These are phyloP conservation scores for Triplophysa yarkandensis DNA, from an alignment of 2,797 vertebrate species.

Conservation along the genomic window DNA sequence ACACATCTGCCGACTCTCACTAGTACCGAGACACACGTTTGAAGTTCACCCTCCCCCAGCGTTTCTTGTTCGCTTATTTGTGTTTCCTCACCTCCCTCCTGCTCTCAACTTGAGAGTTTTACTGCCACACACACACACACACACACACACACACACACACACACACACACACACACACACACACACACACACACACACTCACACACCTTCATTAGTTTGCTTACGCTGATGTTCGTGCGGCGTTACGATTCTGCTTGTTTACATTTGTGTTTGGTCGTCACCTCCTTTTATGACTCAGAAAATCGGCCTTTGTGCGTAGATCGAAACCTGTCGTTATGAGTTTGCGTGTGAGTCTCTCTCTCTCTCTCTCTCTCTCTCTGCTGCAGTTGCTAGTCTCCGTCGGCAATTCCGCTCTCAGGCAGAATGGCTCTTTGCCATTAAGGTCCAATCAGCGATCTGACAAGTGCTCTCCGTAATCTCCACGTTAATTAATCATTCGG, in stretches of 20 bases:
- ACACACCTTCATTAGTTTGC: slow-evolving; percentile 51
- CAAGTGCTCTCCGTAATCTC: slow-evolving; percentile 56
- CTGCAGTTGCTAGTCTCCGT: slow-evolving; percentile 31
- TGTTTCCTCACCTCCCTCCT: slow-evolving; percentile 34
- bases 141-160: slow-evolving; percentile 25
- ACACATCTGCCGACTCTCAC: slow-evolving; percentile 15
- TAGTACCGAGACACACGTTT: slow-evolving; percentile 6
- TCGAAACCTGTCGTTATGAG: slow-evolving; percentile 46
- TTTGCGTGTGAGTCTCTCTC: slow-evolving; percentile 16
- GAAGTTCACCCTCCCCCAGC: slow-evolving; percentile 35
- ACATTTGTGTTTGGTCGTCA: slow-evolving; percentile 45
- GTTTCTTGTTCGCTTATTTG: slow-evolving; percentile 35
- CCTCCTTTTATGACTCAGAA: slow-evolving; percentile 67
- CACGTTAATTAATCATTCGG: slow-evolving; percentile 60
- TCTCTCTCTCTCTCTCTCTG: slow-evolving; percentile 18
- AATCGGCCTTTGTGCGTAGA: slow-evolving; percentile 55
- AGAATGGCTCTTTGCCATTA: slow-evolving; percentile 62
- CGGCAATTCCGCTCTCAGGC: slow-evolving; percentile 51
- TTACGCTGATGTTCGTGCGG: slow-evolving; percentile 55
- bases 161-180: slow-evolving; percentile 26
- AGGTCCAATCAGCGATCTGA: slow-evolving; percentile 58
- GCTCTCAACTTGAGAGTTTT: slow-evolving; percentile 27
- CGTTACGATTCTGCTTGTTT: slow-evolving; percentile 35
- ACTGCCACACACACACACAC: slow-evolving; percentile 22
- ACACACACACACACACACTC: slow-evolving; percentile 45